phyloP scores from a whole-genome alignment of 2,113 vertebrate genomes.

The Tricholaema leucomelas region DNA sequence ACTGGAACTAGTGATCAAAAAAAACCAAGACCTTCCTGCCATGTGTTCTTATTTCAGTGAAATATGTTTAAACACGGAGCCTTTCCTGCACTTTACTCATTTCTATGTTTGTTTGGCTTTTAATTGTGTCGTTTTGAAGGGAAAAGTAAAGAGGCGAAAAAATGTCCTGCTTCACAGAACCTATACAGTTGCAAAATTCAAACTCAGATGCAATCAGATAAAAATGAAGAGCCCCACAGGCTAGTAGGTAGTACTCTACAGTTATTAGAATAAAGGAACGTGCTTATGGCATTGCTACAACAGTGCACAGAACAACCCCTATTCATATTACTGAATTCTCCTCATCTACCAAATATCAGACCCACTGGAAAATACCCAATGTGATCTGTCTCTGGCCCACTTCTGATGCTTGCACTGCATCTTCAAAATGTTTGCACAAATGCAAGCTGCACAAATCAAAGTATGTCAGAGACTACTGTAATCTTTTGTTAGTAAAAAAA shows the following conservation, averaged over 20 bases:
- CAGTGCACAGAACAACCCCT: neutral
- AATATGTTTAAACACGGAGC: neutral
- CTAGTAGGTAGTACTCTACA: neutral
- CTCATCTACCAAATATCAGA: neutral
- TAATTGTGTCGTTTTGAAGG: neutral
- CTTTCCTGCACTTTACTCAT: neutral
- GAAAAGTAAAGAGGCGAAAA: neutral
- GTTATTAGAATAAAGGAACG: neutral
- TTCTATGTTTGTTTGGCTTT: neutral
- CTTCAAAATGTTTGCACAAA: neutral
- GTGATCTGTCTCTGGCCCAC: rapidly evolving
- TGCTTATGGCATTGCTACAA: neutral
- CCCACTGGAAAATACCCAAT: neutral
- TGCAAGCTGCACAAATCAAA: neutral
- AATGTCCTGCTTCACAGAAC: neutral
- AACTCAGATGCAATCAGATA: neutral
- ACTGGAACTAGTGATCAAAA: neutral
- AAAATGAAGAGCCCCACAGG: neutral
- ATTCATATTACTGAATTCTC: neutral
- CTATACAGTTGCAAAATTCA: neutral
- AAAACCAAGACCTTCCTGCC: neutral
- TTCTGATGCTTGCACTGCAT: neutral
- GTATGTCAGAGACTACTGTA: neutral
- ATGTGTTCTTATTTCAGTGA: neutral
- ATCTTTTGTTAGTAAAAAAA: neutral